phyloP scores from a whole-genome alignment of 2,888 invertebrate genomes.

The Agonopterix arenella region DNA sequence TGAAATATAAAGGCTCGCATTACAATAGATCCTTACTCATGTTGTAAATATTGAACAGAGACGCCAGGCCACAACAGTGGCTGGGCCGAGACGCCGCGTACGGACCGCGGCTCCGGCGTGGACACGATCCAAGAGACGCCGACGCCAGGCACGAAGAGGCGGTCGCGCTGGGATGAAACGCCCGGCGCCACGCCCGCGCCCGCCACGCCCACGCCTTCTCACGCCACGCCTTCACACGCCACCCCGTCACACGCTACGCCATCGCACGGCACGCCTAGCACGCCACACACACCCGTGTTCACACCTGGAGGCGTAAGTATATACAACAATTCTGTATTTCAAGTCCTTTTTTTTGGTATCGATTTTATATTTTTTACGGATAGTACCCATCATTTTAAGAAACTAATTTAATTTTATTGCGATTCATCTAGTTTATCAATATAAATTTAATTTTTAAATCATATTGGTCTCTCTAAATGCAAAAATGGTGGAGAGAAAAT shows the following conservation, averaged over 20 bases:
- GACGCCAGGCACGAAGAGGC: constrained; percentile 95
- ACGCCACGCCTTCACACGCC: constrained; percentile 83
- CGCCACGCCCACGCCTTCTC: constrained; percentile 84
- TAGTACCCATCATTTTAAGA: too few species aligned
- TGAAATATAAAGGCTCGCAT: too few species aligned
- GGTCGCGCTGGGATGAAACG: constrained; percentile 99
- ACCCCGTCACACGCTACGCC: constrained; percentile 87
- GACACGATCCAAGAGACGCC: constrained; percentile 93
- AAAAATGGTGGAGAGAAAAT: too few species aligned
- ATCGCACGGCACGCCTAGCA: constrained; percentile 78
- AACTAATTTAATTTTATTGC: too few species aligned
- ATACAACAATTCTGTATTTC: too few species aligned
- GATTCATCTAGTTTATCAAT: too few species aligned
- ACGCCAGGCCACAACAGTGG: constrained; percentile 97
- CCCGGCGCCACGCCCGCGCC: constrained; percentile 87
- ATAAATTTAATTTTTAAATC: too few species aligned
- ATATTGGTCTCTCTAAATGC: too few species aligned
- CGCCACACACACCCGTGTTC: constrained; percentile 80
- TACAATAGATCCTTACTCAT: too few species aligned
- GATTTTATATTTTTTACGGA: too few species aligned
- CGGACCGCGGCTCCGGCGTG: constrained; percentile 88
- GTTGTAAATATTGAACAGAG: constrained; percentile 68
- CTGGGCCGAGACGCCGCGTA: constrained; percentile 99
- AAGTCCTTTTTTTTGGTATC: too few species aligned
- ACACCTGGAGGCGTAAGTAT: constrained; percentile 86